Percentiles rank a stretch among this genome's conserved stretches.
Evolutionary conservation across 2,113 vertebrate species (phyloP).

Genomic region (Myotis lucifugus): DNA sequence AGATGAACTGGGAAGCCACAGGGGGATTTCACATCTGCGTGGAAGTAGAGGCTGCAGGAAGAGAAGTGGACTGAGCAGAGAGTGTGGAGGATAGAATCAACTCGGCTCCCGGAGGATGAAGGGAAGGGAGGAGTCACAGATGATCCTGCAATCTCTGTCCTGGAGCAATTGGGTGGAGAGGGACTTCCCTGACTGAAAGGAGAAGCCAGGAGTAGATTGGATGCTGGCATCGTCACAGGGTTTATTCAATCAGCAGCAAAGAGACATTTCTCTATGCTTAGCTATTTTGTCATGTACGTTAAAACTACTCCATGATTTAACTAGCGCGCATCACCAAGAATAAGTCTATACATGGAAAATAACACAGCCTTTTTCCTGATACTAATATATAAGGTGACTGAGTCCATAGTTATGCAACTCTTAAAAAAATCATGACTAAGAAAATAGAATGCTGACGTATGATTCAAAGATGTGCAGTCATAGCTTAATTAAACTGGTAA

Average conservation of each 20-base stretch:
- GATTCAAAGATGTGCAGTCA: not conserved
- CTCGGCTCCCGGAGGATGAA: not conserved
- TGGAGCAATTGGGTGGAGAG: not conserved
- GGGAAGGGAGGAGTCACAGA: not conserved
- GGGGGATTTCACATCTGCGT: not conserved
- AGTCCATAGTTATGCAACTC: accelerated
- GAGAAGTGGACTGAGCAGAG: not conserved
- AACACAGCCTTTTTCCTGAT: not conserved
- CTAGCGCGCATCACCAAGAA: not conserved
- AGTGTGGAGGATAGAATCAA: not conserved
- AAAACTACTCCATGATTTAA: not conserved
- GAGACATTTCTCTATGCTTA: constrained; percentile 30
- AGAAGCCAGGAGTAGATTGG: not conserved
- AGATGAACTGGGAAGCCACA: not conserved
- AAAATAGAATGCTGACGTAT: not conserved
- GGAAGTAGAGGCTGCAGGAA: not conserved
- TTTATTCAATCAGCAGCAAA: not conserved
- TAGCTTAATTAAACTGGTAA: not conserved
- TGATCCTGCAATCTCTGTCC: not conserved
- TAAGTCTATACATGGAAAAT: not conserved
- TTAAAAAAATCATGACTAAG: not conserved
- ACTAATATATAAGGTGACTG: not conserved
- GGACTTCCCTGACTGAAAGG: not conserved
- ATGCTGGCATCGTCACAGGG: not conserved
- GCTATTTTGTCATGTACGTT: constrained; percentile 20